Evolutionary conservation across 1,140 invertebrate species (phyloP).

Genomic region (Samia ricini): DNA sequence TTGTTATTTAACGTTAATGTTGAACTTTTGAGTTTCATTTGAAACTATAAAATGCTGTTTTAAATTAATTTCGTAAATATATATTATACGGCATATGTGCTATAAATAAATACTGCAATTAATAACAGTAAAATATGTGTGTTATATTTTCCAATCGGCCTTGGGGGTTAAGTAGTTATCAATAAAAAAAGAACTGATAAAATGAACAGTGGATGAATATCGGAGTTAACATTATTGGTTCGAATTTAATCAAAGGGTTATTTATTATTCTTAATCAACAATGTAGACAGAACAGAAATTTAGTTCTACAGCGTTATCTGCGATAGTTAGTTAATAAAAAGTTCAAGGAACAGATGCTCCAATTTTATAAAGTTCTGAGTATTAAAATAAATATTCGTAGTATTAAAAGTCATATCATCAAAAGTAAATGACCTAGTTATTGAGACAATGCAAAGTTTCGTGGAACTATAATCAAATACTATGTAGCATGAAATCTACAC

Average conservation of each 20-base stretch:
- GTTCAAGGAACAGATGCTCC: not conserved
- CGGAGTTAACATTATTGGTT: not conserved
- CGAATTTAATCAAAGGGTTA: not conserved
- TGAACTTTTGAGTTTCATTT: no score
- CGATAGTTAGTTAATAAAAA: not conserved
- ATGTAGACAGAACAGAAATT: not conserved
- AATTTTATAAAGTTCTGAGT: not conserved
- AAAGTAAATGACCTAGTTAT: no score
- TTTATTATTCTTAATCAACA: not conserved
- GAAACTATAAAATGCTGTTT: no score
- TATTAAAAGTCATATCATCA: no score
- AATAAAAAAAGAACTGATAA: not conserved
- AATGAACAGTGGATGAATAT: not conserved
- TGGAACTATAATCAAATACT: no score
- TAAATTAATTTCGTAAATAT: not conserved
- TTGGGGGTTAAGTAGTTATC: not conserved
- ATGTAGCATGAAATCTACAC: no score
- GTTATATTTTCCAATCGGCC: not conserved
- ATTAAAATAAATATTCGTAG: no score
- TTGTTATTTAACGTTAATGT: no score
- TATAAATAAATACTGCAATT: not conserved
- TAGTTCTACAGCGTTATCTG: not conserved
- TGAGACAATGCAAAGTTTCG: no score
- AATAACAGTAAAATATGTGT: not conserved
- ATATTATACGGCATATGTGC: not conserved